Evolutionary conservation across 2,888 invertebrate genomes (phyloP), one percentile per base, ranked within the genome.

Genomic region (Nomada ferruginata): DNA sequence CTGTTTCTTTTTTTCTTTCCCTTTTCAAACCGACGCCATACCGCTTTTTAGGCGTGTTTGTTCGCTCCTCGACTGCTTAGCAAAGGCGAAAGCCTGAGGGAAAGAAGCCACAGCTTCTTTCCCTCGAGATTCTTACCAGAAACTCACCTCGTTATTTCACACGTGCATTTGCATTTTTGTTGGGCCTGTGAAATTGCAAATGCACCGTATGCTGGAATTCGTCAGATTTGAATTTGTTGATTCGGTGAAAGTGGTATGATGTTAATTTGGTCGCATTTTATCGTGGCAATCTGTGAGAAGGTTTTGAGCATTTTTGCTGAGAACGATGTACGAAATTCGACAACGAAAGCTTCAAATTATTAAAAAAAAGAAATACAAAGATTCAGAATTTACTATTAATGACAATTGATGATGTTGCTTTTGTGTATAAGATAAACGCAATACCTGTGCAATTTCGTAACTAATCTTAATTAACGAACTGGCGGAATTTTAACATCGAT

Each of bases 101-200:
- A 61, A 70, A 29, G 59, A 65, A 36, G 29, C n/a, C 42, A 53
- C 29, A 53, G 64, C 36, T 73, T 60, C 47, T 66, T 70, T 65
- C 60, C 63, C 74, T 69, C 65, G 75, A 65, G 52, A 50, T 50
- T 61, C 64, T 18, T 47, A 66, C 73, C 59, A 73, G 53, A 59
- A 65, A 47, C 77, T 68, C 71, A 57, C 44, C 63, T 63, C 76
- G 76, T 85, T 87, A 85, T 85, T 78, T 70, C 79, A 7, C 80
- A 55, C 73, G 61, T n/a, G 66, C 75, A 84, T 87, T 87, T 85
- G 79, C 85, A 87, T 81, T 83, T 85, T 84, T 84, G 76, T 79
- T 74, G 77, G 77, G 59, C 42, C 9, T 4, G n/a, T 29, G 44
- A 44, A 59, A 59, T 70, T 23, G 59, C 70, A 20, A 59, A 59